These are phyloP conservation scores for Apodemus agrarius DNA, from an alignment of 2,797 vertebrate species.

Conservation along the genomic window DNA sequence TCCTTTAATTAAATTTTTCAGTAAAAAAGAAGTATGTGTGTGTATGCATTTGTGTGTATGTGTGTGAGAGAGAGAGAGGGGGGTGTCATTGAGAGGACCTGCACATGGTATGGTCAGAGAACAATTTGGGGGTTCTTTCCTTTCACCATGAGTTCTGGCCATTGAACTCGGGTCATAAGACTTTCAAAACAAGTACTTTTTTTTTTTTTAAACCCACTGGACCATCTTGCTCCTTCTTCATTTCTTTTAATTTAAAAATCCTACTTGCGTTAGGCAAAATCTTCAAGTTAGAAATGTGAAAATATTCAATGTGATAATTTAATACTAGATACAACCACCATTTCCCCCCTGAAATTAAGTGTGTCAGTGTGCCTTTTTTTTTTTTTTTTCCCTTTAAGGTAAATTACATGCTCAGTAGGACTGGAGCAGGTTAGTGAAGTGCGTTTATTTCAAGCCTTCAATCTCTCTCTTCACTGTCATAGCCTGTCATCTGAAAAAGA, in stretches of 20 bases:
- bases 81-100: no score
- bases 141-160: background rate
- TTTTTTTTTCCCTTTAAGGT: background rate
- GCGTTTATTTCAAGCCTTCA: background rate
- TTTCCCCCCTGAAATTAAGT: background rate
- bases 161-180: background rate
- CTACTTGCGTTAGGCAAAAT: constrained; percentile 9
- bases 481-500: background rate
- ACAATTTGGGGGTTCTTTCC: background rate
- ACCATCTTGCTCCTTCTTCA: background rate
- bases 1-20: background rate
- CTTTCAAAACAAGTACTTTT: background rate
- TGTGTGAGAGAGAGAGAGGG: background rate
- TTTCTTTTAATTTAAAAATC: constrained; percentile 35
- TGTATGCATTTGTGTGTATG: background rate
- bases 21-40: background rate
- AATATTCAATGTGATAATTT: background rate
- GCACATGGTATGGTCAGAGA: background rate
- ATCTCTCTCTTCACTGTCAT: background rate
- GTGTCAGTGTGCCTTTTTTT: background rate
- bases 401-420: background rate
- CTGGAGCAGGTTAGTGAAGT: background rate
- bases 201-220: background rate
- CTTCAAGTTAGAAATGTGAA: constrained; percentile 21
- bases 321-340: background rate